These are phyloP conservation scores for Delichon dasypus DNA, from an alignment of 2,797 vertebrate species.

Conservation along the genomic window DNA sequence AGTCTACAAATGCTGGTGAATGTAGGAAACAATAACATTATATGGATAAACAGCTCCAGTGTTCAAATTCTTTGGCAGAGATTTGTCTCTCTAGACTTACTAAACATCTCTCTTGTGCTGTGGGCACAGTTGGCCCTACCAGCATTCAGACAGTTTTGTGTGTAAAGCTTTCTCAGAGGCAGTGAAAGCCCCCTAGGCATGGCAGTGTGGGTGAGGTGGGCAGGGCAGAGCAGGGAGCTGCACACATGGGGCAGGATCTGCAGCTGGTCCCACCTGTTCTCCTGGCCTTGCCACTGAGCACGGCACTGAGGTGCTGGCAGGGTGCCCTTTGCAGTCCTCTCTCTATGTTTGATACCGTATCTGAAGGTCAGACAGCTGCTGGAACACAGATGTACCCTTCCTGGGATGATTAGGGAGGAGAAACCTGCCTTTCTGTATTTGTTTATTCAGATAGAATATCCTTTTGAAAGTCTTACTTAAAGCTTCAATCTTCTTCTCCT, in stretches of 20 bases:
- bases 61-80: background rate
- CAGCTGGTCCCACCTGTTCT: background rate
- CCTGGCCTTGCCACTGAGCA: background rate
- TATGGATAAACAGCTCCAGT: background rate
- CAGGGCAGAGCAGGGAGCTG: background rate
- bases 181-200: fast-evolving
- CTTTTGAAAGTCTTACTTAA: background rate
- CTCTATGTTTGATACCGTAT: background rate
- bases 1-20: background rate
- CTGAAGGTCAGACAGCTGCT: background rate
- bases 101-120: background rate
- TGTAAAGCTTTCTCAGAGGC: background rate
- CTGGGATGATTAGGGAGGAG: background rate
- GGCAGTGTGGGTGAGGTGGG: background rate
- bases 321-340: background rate
- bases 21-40: background rate
- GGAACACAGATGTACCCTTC: background rate
- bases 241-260: fast-evolving
- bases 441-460: background rate
- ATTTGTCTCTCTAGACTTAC: background rate
- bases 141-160: background rate
- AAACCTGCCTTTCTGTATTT: background rate
- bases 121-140: too few species aligned
- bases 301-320: background rate
- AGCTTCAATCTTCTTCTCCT: background rate